Evolutionary conservation across 1,140 invertebrate species (phyloP).

Genomic region (Rhyacophila brunnea): DNA sequence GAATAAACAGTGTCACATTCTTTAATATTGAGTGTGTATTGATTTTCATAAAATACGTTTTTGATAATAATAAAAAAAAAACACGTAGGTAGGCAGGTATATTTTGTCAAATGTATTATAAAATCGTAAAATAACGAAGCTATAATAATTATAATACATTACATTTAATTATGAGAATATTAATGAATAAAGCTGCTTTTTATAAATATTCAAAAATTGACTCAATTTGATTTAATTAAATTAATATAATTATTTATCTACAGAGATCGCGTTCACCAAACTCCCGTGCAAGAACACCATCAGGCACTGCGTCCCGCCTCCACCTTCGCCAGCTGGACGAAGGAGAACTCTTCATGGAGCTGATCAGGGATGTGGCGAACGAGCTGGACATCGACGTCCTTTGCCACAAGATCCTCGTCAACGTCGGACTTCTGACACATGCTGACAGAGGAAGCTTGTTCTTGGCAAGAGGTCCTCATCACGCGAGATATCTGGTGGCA

Average conservation of each 20-base stretch:
- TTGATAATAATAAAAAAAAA: no score
- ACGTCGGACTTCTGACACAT: constrained; percentile 82
- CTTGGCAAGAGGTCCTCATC: constrained; percentile 72
- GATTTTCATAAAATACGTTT: no score
- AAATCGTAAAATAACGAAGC: no score
- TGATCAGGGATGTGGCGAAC: constrained; percentile 89
- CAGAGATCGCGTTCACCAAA: constrained; percentile 59
- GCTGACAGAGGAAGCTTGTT: constrained; percentile 87
- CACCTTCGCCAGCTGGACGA: constrained; percentile 69
- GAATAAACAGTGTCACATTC: no score
- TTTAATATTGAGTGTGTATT: no score
- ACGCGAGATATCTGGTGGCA: constrained; percentile 77
- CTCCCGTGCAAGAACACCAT: constrained; percentile 47
- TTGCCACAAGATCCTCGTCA: constrained; percentile 92
- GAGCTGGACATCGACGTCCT: constrained; percentile 90
- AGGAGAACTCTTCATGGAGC: constrained; percentile 87
- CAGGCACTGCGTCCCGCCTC: constrained; percentile 50
- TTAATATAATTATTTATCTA: constrained; percentile 9
- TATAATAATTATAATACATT: no score
- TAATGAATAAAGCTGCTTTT: no score
- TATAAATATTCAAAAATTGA: no score
- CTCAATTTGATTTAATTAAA: no score
- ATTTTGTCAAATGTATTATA: no score
- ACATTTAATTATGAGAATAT: no score
- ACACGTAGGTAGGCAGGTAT: no score